Conservation (phyloP, 2,797 vertebrate species). For the Carduelis carduelis region DNA sequence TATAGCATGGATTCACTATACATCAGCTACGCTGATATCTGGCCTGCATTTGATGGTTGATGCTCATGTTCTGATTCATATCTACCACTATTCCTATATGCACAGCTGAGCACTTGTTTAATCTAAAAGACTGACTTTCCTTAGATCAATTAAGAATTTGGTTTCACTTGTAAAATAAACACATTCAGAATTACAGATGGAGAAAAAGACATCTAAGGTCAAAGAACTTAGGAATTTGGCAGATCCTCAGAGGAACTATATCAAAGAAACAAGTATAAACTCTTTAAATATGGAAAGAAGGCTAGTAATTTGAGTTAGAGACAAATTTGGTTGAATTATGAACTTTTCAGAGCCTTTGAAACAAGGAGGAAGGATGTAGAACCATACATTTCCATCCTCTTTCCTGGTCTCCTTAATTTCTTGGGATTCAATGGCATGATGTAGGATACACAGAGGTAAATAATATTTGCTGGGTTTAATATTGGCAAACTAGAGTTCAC, state of each 20-base stretch:
- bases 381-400: not conserved
- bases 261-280: not conserved
- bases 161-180: constrained; percentile 34
- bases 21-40: not conserved
- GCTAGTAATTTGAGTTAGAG: not conserved
- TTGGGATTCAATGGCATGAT: not conserved
- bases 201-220: not conserved
- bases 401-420: not conserved
- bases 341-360: not conserved
- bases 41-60: constrained; percentile 23
- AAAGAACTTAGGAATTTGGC: not conserved
- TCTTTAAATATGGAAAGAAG: not conserved
- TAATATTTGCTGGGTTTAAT: not conserved
- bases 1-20: not conserved
- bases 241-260: not conserved
- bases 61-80: constrained; percentile 26
- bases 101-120: not conserved
- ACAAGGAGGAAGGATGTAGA: not conserved
- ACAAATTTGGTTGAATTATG: not conserved
- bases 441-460: not conserved
- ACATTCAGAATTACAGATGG: not conserved
- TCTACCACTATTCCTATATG: not conserved
- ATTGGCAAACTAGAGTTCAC: not conserved
- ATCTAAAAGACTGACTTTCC: not conserved
- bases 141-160: constrained; percentile 13